Base-by-base conservation (phyloP, 2,797 vertebrate species). In the Aeoliscus strigatus region DNA sequence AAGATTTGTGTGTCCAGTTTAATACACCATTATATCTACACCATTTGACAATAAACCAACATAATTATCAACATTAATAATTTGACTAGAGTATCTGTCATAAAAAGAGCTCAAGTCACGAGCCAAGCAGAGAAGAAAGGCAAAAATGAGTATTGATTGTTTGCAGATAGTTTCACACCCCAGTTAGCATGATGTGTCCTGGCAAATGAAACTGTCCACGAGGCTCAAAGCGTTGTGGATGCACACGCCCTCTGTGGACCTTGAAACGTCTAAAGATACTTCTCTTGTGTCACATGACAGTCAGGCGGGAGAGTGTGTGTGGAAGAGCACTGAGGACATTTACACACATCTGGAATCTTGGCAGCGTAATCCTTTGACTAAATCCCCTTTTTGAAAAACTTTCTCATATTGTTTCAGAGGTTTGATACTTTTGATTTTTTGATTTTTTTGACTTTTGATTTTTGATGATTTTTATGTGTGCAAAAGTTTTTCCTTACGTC, bases 91-190 rank as follows among this genome's bases (percentile, higher is more conserved):
- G 35, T 57, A 10, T 52, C 6, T 34, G 34, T 17, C 24, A 13
- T 29, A 26, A 34, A 45, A 37, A 18, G 14, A 42, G 55, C 59
- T 60, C 60, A 66, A 64, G 34, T 50, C 75, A 66, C 60, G 48
- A 27, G 15, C 23, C 14, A 39, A 28, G 0, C 26, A 39, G 56
- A 65, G 26, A 31, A 56, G 18, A 21, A 36, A 60, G 12, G 6
- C n/a, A n/a, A n/a, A 45, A 29, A 31, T 2, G 9, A 24, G 9
- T 1, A 53, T 34, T 10, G 9, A 26, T n/a, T 46, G 53, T 77
- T 73, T 68, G 46, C 28, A 39, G 52, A 38, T 54, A 69, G 31
- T 62, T 68, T 53, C 66, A 64, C 40, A 58, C 14, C 6, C 9
- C 13, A n/a, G n/a, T 24, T 15, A 14, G 27, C 12, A 47, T 33